Conservation (phyloP, 92 coral and sea anemone species). For the Porites rus region DNA sequence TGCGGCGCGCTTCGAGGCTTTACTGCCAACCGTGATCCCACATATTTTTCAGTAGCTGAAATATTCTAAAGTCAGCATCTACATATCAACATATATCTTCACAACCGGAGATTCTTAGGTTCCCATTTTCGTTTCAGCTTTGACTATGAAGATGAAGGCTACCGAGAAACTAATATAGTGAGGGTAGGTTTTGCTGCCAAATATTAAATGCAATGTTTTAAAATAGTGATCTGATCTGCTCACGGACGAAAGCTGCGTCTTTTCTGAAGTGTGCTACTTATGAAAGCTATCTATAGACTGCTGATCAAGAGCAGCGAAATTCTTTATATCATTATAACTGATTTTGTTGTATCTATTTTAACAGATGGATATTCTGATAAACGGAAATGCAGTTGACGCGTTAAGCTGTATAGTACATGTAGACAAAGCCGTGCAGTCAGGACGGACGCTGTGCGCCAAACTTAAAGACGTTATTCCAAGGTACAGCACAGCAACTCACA, state of each 20-base stretch:
- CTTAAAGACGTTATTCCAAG: conserved; percentile 89
- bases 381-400: conserved; percentile 88
- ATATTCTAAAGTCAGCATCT: no score
- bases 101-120: no score
- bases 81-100: no score
- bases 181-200: conserved; percentile 49
- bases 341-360: background rate
- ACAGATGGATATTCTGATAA: conserved; percentile 91
- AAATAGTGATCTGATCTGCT: no score
- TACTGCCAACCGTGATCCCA: no score
- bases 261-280: no score
- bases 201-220: no score
- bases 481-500: conserved; percentile 13
- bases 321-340: no score
- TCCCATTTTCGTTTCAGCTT: conserved; percentile 60
- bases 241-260: no score
- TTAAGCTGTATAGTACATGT: conserved; percentile 93
- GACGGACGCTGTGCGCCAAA: conserved; percentile 78
- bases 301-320: background rate
- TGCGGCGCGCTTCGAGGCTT: no score
- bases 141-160: conserved; percentile 94
- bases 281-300: background rate
- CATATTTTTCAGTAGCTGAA: no score
- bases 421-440: conserved; percentile 81
- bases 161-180: conserved; percentile 77